Conservation (phyloP, 2,113 vertebrate genomes). For the Oncorhynchus masou region DNA sequence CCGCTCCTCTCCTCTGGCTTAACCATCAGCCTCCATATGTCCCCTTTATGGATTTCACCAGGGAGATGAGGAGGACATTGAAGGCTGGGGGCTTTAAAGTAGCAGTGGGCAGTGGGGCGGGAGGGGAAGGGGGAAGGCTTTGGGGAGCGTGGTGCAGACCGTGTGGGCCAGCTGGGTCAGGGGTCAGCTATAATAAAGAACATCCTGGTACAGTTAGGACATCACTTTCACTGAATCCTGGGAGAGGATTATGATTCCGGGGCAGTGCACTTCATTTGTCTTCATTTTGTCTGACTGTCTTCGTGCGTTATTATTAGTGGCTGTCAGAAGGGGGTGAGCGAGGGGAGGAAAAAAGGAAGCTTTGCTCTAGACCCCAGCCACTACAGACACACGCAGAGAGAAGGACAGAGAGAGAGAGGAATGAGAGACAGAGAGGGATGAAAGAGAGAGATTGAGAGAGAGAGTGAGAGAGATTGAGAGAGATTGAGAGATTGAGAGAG, state of each 20-base stretch:
- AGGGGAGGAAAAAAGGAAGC: constrained; percentile 36
- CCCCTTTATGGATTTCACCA: constrained; percentile 79
- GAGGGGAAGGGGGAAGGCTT: no score
- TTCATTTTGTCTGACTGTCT: constrained; percentile 98
- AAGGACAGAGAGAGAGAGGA: no score
- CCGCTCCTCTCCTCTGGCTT: constrained; percentile 66
- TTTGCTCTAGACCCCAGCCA: constrained; percentile 6
- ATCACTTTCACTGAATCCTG: constrained; percentile 80
- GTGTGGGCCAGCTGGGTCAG: constrained; percentile 52
- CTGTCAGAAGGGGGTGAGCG: constrained; percentile 73
- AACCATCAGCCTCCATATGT: constrained; percentile 82
- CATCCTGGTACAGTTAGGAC: constrained; percentile 83
- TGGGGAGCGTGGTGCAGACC: constrained; percentile 39
- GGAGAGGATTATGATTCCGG: constrained; percentile 85
- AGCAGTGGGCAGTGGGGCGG: no score
- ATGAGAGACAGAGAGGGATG: no score
- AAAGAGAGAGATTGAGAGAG: no score
- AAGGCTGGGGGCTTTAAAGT: constrained; percentile 21
- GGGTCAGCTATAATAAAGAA: constrained; percentile 79
- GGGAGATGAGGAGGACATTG: constrained; percentile 69
- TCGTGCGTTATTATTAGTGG: constrained; percentile 99
- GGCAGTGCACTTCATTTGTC: constrained; percentile 92
- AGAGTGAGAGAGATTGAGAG: no score
- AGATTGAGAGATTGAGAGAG: no score
- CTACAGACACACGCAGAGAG: background rate